Evolutionary conservation across 2,113 vertebrate species (phyloP).

Genomic region (Cavia porcellus): DNA sequence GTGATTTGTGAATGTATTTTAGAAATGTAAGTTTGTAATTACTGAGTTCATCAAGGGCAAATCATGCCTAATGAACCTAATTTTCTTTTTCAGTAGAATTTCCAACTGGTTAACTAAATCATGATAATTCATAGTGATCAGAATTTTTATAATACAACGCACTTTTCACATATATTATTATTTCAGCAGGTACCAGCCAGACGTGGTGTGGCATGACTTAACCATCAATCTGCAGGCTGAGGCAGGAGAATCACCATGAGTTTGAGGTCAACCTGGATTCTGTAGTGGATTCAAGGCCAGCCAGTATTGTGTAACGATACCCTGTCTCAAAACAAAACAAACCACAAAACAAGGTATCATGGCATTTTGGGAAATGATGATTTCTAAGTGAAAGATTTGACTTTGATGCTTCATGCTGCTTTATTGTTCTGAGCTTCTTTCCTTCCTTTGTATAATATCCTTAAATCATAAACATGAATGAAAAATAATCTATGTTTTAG

Average conservation of each 20-base stretch:
- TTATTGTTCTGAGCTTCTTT: background rate
- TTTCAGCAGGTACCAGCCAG: background rate
- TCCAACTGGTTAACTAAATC: slow-evolving; percentile 20
- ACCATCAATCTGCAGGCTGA: background rate
- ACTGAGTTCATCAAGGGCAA: background rate
- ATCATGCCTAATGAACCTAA: slow-evolving; percentile 36
- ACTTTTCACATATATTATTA: background rate
- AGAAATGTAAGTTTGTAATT: background rate
- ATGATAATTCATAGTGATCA: background rate
- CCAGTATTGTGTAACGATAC: background rate
- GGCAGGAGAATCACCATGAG: background rate
- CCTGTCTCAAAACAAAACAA: background rate
- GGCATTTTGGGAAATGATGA: background rate
- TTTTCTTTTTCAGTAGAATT: background rate
- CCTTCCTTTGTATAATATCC: background rate
- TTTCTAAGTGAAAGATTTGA: background rate
- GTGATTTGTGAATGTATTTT: background rate
- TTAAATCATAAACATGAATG: background rate
- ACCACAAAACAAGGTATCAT: background rate
- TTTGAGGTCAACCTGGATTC: background rate
- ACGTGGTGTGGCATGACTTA: background rate
- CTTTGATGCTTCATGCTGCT: background rate
- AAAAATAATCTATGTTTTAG: background rate
- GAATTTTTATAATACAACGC: background rate
- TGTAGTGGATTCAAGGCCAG: background rate